A percentile compares a stretch with the other conserved stretches of the same genome.
Evolutionary conservation across 2,797 vertebrate genomes (phyloP).

Genomic region (Lacerta agilis): DNA sequence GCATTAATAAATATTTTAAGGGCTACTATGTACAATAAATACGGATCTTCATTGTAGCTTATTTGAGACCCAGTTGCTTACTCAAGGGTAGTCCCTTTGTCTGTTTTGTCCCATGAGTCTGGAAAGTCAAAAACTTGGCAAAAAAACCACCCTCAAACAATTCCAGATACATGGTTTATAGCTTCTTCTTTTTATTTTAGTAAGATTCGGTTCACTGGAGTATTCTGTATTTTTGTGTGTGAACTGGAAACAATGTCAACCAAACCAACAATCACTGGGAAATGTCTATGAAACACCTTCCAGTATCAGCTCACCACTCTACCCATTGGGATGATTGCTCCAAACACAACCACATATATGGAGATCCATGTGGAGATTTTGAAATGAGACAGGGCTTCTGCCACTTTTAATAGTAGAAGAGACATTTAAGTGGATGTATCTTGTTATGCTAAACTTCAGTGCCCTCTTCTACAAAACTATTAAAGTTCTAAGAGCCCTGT

Average conservation of each 20-base stretch:
- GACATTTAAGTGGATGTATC: too few species aligned
- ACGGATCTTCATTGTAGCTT: neutral
- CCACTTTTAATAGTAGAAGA: neutral
- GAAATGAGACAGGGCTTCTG: neutral
- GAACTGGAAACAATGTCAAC: neutral
- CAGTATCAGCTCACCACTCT: neutral
- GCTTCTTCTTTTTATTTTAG: neutral
- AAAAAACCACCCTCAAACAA: too few species aligned
- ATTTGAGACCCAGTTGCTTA: neutral
- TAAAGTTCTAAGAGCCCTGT: neutral
- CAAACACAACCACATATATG: neutral
- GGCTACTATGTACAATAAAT: neutral
- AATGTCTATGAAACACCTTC: neutral
- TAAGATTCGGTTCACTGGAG: neutral
- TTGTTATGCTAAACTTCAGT: too few species aligned
- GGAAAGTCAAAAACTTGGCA: neutral
- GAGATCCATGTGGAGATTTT: neutral
- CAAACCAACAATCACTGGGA: neutral
- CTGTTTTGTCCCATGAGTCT: neutral
- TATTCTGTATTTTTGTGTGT: neutral
- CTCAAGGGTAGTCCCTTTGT: neutral
- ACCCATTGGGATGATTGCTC: neutral
- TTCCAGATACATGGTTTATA: neutral
- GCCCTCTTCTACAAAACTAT: neutral
- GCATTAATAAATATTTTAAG: conserved; percentile 12